Conservation (phyloP, 2,888 invertebrate genomes). For the Calameuta pallipes region DNA sequence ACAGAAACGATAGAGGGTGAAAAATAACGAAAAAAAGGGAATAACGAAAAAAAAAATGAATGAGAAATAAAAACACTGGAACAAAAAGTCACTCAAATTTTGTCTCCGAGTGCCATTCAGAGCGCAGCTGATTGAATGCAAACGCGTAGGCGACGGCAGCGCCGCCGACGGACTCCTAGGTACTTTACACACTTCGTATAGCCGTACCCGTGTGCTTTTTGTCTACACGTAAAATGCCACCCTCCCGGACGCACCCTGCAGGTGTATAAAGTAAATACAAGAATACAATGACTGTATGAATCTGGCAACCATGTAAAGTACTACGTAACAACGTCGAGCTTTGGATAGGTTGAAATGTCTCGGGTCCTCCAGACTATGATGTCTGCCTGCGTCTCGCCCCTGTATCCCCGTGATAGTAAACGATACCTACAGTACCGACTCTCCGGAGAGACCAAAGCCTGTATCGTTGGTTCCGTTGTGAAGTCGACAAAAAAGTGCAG, state of each 20-base stretch:
- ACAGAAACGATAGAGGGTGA: not conserved
- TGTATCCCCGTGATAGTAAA: not conserved
- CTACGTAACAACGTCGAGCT: not conserved
- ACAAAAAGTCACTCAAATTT: conserved; percentile 54
- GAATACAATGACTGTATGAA: not conserved
- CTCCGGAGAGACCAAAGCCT: not conserved
- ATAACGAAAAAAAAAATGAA: not conserved
- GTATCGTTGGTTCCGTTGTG: not conserved
- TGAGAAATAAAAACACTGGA: conserved; percentile 16
- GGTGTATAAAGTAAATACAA: not conserved
- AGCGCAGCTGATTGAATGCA: conserved; percentile 10
- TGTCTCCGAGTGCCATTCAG: conserved; percentile 35
- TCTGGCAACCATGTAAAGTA: not conserved
- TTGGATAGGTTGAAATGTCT: not conserved
- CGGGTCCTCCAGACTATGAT: not conserved
- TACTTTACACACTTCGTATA: not conserved
- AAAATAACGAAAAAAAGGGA: not conserved
- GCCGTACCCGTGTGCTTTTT: not conserved
- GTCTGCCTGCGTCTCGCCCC: not conserved
- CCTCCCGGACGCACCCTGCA: not conserved
- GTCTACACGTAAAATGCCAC: not conserved
- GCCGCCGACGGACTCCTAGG: not conserved
- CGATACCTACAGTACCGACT: not conserved
- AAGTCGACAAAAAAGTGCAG: not conserved
- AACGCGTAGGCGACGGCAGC: not conserved